A percentile compares a stretch with the other conserved stretches of the same genome.
Evolutionary conservation across 2,888 invertebrate genomes (phyloP).

Genomic region (Mamestra brassicae): DNA sequence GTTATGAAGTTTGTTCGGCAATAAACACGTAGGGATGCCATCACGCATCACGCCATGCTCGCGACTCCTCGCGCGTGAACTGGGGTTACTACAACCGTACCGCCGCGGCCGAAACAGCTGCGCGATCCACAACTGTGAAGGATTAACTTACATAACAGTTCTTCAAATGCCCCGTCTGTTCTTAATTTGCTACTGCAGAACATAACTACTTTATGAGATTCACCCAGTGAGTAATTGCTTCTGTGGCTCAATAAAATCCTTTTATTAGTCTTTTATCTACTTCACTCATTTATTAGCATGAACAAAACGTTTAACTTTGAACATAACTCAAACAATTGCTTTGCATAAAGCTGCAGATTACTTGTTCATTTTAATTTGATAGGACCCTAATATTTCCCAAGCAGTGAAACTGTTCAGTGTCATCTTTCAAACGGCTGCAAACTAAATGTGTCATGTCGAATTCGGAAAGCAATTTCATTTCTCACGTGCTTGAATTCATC

Average conservation of each 20-base stretch:
- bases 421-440: constrained; percentile 26
- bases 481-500: constrained; percentile 44
- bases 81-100: constrained; percentile 68
- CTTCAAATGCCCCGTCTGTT: constrained; percentile 52
- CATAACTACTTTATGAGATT: constrained; percentile 43
- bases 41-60: constrained; percentile 37
- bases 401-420: constrained; percentile 16
- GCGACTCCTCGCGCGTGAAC: constrained; percentile 74
- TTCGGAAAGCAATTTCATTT: constrained; percentile 44
- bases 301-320: constrained; percentile 46
- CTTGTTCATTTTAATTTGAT: constrained; percentile 22
- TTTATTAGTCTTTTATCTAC: constrained; percentile 44
- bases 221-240: constrained; percentile 52
- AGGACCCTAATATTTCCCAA: background rate
- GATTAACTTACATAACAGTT: constrained; percentile 66
- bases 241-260: constrained; percentile 26
- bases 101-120: constrained; percentile 71
- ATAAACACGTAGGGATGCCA: too few relatives aligned
- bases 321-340: constrained; percentile 17
- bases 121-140: constrained; percentile 69
- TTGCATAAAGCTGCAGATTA: constrained; percentile 21
- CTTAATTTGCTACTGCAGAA: constrained; percentile 57
- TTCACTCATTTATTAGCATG: constrained; percentile 37
- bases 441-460: constrained; percentile 47
- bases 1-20: too few relatives aligned